phyloP scores from a whole-genome alignment of 2,113 vertebrate species.

The Myxocyprinus asiaticus region DNA sequence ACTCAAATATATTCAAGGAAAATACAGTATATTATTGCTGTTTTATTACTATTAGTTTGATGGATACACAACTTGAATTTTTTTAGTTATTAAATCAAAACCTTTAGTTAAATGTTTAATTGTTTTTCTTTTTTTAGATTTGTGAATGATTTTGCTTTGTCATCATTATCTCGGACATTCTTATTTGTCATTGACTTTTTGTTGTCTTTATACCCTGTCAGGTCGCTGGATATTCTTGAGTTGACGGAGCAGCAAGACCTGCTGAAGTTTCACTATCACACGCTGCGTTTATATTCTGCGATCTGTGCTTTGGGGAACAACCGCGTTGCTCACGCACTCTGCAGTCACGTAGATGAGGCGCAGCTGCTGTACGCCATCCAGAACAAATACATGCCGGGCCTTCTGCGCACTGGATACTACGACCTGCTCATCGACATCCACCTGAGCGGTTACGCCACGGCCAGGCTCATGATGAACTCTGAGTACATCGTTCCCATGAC shows the following conservation, averaged over 20 bases:
- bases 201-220: conserved; percentile 61
- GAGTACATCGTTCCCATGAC: conserved; percentile 99
- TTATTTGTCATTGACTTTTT: too few species aligned
- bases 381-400: conserved; percentile 93
- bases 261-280: conserved; percentile 92
- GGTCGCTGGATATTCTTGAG: conserved; percentile 91
- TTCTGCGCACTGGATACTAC: conserved; percentile 89
- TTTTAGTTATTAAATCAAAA: too few species aligned
- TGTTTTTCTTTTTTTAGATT: too few species aligned
- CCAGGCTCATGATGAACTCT: conserved; percentile 95
- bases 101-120: too few species aligned
- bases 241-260: conserved; percentile 88
- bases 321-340: conserved; percentile 90
- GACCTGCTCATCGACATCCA: conserved; percentile 95
- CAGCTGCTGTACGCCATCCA: conserved; percentile 94
- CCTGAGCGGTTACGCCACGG: conserved; percentile 90
- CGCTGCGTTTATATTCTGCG: conserved; percentile 90
- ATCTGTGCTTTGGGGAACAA: conserved; percentile 95
- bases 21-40: too few species aligned
- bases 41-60: too few species aligned
- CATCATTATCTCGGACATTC: too few species aligned
- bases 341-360: conserved; percentile 92
- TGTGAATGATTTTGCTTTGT: too few species aligned
- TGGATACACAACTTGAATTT: too few species aligned
- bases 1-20: too few species aligned